Percentiles rank a stretch among this genome's conserved stretches.
Evolutionary conservation across 35 echinoderm and acorn worm species (phyloP).

Genomic region (Heliocidaris erythrogramma): DNA sequence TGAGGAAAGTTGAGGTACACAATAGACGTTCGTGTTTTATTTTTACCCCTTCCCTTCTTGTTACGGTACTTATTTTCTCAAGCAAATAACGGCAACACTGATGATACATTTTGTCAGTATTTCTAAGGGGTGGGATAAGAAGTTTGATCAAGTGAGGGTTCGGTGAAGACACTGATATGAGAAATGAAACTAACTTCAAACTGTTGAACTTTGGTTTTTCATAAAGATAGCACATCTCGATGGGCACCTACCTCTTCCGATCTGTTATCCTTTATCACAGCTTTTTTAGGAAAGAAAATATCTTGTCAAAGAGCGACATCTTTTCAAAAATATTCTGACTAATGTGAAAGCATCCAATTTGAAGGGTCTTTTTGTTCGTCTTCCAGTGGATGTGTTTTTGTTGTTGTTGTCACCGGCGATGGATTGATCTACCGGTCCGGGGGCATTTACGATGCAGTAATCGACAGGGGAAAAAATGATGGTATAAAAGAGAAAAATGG

Average conservation of each 20-base stretch:
- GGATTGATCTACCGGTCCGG: constrained; percentile 31
- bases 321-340: not conserved
- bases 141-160: not conserved
- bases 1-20: no score
- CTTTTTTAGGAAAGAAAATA: not conserved
- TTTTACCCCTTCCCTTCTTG: no score
- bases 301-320: not conserved
- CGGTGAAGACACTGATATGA: not conserved
- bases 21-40: no score
- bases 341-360: not conserved
- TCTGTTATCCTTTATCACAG: no score
- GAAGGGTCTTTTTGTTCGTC: constrained; percentile 30
- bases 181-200: not conserved
- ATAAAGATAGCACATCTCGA: no score
- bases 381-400: constrained; percentile 12
- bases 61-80: no score
- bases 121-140: not conserved
- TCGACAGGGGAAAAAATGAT: not conserved
- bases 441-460: constrained; percentile 47
- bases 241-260: no score
- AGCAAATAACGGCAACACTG: no score
- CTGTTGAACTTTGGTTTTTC: no score
- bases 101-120: no score
- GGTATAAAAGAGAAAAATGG: constrained; percentile 1
- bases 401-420: constrained; percentile 30